Base-by-base conservation (phyloP, 2,113 vertebrate species). In the Turnix velox region DNA sequence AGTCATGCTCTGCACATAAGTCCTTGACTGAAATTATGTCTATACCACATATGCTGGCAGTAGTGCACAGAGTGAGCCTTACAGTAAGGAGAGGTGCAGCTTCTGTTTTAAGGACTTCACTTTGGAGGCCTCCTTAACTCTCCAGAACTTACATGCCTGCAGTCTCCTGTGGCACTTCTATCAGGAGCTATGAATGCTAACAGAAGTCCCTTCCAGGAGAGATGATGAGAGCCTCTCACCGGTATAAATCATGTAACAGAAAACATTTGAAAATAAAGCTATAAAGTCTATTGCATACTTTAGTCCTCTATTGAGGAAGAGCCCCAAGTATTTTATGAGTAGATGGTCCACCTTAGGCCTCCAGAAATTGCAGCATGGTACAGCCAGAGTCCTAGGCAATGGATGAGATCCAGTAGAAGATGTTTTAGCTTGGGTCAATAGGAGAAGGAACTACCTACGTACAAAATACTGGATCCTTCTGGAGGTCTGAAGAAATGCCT, bases 1-100 rank as follows among this genome's bases (percentile, higher is more conserved):
- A 89, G 54, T 87, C 28, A 28, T 4, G 28, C 28, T 88, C 42
- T 68, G 58, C 19, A 35, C 2, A 5, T 33, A 40, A 14, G 9
- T 15, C 20, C 28, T 18, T 0, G 0, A 31, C 51, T 51, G 35
- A 25, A n/a, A 43, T 18, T 52, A n/a, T 30, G 20, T 23, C 25
- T 58, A 3, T 10, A 20, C 6, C 6, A 3, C 45, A 13, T 0
- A 0, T 20, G 35, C 52, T 73, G 65, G 33, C 15, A 46, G 59
- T 18, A 46, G 59, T 16, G 61, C 19, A 57, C 37, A 62, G 61
- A 8, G 35, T 0, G 5, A 51, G 49, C 39, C 1, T 27, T n/a
- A 24, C 0, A 5, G 15, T 28, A 17, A 28, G 27, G 4, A 77
- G 18, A 68, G n/a, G 9, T 23, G 55, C 18, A 14, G 12, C 40